Evolutionary conservation across 2,888 invertebrate species (phyloP), one percentile per base, ranked within the genome.

Genomic region (Drepanosiphum platanoidis): DNA sequence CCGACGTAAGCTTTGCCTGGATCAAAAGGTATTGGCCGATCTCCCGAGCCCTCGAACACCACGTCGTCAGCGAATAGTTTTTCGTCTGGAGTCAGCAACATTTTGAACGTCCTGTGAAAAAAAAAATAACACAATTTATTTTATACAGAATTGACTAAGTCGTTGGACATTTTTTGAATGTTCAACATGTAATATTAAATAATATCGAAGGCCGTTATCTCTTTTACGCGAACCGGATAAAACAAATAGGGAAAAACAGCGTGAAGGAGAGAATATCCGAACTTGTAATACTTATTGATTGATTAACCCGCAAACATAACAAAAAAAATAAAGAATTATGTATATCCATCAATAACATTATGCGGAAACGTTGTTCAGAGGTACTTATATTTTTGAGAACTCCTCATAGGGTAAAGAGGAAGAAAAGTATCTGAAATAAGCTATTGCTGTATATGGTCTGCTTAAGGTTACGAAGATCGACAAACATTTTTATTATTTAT

Each of bases 11-110:
- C 93, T 88, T 93, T 93, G 86, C 92, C 92, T 83, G 93, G 92
- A 91, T 95, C 94, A 90, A 93, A 95, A 88, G 92, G 90, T 88
- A 95, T 90, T 87, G 92, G 92, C 80, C 94, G 94, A 77, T 92
- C 90, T 18, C 94, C 93, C 79, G 89, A 89, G 86, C 93, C 93
- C 90, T 95, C 95, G 89, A 96, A 94, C 89, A 93, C 92, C 83
- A 93, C 93, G 89, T 94, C 94, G 79, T 94, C 93, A 87, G 94
- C 92, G 90, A 95, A 95, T 88, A 96, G 92, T 58, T 92, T 92
- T 88, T 92, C 92, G 90, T 95, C 94, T 87, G 95, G 95, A 87
- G 92, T 92, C 88, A 95, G 91, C 88, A 93, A 92, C 89, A 96
- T 90, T 88, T 93, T 93, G 91, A 96, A 95, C 89, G 94, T 92